Conservation (phyloP, 1,140 invertebrate species). For the Bombus superbus region DNA sequence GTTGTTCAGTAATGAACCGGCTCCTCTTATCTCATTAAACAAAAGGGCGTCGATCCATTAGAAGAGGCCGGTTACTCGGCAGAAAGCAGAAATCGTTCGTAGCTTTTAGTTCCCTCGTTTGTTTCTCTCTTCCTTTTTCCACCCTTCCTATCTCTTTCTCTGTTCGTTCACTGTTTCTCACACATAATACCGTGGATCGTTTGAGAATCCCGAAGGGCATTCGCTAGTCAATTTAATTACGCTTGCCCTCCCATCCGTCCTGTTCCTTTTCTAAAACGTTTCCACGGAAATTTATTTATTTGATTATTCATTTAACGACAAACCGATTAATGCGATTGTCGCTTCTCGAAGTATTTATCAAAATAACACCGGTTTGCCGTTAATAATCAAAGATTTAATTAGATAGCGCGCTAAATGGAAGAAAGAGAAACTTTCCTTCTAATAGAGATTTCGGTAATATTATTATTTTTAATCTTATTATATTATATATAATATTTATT, state of each 20-base stretch:
- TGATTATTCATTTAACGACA: neutral
- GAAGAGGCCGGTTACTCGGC: conserved; percentile 33
- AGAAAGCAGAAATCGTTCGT: conserved; percentile 43
- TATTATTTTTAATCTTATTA: too few species aligned
- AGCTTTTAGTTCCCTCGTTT: conserved; percentile 15
- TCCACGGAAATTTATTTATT: conserved; percentile 28
- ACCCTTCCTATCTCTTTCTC: neutral
- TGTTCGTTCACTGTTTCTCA: neutral
- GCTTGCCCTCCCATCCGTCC: neutral
- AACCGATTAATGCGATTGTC: neutral
- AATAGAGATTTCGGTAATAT: too few species aligned
- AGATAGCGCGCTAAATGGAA: neutral
- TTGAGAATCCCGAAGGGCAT: conserved; percentile 25
- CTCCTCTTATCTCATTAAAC: conserved; percentile 50
- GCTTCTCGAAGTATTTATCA: neutral
- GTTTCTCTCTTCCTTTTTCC: neutral
- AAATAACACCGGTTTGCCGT: neutral
- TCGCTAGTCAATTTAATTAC: conserved; percentile 49
- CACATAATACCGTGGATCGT: conserved; percentile 11
- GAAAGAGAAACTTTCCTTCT: too few species aligned
- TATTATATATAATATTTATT: too few species aligned
- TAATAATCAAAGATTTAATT: neutral
- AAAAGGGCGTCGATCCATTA: conserved; percentile 49
- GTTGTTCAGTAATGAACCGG: conserved; percentile 48
- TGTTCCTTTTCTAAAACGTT: conserved; percentile 14